Percentiles rank a stretch among this genome's conserved stretches.
phyloP scores from a whole-genome alignment of 2,113 vertebrate species.

The Saguinus imperator region DNA sequence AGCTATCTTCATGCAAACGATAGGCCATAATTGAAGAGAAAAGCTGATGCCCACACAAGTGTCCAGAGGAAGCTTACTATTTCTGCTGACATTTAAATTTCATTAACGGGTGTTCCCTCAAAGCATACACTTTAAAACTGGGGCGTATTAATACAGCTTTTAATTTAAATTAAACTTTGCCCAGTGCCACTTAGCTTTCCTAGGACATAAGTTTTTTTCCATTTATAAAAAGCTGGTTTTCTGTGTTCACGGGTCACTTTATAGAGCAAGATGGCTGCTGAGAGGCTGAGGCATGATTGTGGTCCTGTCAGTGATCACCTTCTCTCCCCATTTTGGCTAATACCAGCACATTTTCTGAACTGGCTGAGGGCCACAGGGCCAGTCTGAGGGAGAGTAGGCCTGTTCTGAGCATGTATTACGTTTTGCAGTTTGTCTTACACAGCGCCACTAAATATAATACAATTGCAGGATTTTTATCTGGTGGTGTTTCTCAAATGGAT shows the following conservation, averaged over 20 bases:
- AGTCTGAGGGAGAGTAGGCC: slow-evolving; percentile 50
- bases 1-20: slow-evolving; percentile 27
- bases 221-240: neutral
- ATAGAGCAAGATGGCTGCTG: slow-evolving; percentile 55
- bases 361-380: neutral
- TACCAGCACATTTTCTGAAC: slow-evolving; percentile 14
- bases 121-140: slow-evolving; percentile 34
- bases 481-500: slow-evolving; percentile 73
- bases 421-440: slow-evolving; percentile 78
- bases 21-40: slow-evolving; percentile 13
- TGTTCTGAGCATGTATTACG: slow-evolving; percentile 72
- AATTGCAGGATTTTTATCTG: slow-evolving; percentile 73
- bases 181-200: neutral
- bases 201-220: slow-evolving; percentile 29
- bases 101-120: slow-evolving; percentile 30
- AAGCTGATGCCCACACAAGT: neutral
- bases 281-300: slow-evolving; percentile 33
- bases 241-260: neutral
- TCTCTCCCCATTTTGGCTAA: neutral
- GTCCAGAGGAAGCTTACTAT: slow-evolving; percentile 7
- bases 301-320: neutral
- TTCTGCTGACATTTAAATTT: slow-evolving; percentile 44
- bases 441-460: slow-evolving; percentile 68
- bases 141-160: neutral
- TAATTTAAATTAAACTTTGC: slow-evolving; percentile 34